Evolutionary conservation across 1,140 invertebrate genomes (phyloP).

Genomic region (Cataglyphis hispanica): DNA sequence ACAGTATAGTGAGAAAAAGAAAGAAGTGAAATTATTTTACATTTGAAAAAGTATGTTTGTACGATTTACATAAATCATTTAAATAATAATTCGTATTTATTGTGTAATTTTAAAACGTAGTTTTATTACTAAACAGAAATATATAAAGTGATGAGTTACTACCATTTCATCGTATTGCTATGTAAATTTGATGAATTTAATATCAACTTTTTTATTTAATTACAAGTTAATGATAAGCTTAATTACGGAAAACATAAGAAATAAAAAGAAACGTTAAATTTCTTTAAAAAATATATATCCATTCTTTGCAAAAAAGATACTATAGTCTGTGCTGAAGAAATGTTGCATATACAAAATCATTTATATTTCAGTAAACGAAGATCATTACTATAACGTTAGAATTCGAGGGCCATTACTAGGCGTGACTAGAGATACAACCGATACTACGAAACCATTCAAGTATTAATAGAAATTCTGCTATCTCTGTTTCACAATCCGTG

Average conservation of each 20-base stretch:
- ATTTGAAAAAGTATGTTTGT: not conserved
- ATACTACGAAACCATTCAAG: constrained; percentile 2
- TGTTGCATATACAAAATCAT: not conserved
- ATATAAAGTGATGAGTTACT: not conserved
- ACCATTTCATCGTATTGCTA: not conserved
- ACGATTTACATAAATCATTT: not conserved
- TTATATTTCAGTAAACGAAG: not conserved
- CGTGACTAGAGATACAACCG: constrained; percentile 4
- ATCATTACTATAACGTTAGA: not conserved
- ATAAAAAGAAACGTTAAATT: not conserved
- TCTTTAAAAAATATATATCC: not conserved
- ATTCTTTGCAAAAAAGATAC: not conserved
- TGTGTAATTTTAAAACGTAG: not conserved
- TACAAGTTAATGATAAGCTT: not conserved
- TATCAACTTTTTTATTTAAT: not conserved
- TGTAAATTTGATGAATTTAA: not conserved
- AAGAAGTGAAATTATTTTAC: not conserved
- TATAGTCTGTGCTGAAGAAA: not conserved
- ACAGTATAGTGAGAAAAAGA: not conserved
- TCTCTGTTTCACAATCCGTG: not conserved
- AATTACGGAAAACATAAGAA: constrained; percentile 1
- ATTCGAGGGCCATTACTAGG: not conserved
- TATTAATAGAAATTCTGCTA: not conserved
- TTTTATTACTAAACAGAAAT: not conserved
- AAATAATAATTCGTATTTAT: not conserved